These are phyloP conservation scores for Gisinianus flammeolus DNA, from an alignment of 2,888 invertebrate species.

Conservation along the genomic window DNA sequence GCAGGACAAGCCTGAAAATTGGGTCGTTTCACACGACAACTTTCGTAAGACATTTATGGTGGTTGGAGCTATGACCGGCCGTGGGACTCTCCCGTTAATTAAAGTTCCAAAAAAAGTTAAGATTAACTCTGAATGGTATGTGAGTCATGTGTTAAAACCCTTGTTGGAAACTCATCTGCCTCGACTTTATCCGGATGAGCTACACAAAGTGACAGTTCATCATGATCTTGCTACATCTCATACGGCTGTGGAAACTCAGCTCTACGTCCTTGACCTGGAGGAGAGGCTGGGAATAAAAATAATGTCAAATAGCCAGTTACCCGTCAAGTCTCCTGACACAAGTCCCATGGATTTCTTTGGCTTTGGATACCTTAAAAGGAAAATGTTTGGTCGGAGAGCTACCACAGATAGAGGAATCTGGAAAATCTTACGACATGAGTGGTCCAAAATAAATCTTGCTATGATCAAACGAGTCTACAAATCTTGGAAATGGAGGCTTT, in stretches of 20 bases:
- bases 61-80: slow-evolving; percentile 38
- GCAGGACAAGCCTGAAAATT: background rate
- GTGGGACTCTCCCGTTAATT: slow-evolving; percentile 37
- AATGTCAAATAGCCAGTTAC: slow-evolving; percentile 24
- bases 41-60: slow-evolving; percentile 38
- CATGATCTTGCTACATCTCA: slow-evolving; percentile 42
- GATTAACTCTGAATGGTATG: slow-evolving; percentile 34
- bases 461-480: slow-evolving; percentile 3
- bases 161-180: slow-evolving; percentile 37
- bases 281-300: slow-evolving; percentile 26
- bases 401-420: slow-evolving; percentile 14
- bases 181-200: slow-evolving; percentile 34
- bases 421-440: slow-evolving; percentile 30
- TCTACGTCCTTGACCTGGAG: slow-evolving; percentile 24
- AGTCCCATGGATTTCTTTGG: slow-evolving; percentile 35
- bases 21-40: background rate
- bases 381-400: background rate
- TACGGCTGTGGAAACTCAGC: slow-evolving; percentile 27
- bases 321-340: slow-evolving; percentile 34
- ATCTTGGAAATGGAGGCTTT: slow-evolving; percentile 21
- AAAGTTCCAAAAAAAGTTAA: slow-evolving; percentile 44
- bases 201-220: slow-evolving; percentile 35
- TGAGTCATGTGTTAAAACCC: slow-evolving; percentile 33
- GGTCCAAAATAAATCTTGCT: slow-evolving; percentile 14
- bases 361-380: slow-evolving; percentile 37